A percentile compares a stretch with the other conserved stretches of the same genome.
Evolutionary conservation across 2,113 vertebrate genomes (phyloP).

Genomic region (Craseonycteris thonglongyai): DNA sequence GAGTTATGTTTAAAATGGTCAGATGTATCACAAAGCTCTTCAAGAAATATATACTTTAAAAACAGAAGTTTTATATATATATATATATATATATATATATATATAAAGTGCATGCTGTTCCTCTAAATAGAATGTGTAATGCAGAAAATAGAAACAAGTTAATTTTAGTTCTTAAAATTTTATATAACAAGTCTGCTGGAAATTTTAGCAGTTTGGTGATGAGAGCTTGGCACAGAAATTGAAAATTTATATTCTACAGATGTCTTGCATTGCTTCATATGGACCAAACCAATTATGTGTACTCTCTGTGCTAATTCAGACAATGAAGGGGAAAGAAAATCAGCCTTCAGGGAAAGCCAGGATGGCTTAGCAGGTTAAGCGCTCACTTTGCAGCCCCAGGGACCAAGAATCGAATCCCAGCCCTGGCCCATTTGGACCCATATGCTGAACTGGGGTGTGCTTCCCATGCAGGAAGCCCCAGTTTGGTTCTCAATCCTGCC

Average conservation of each 20-base stretch:
- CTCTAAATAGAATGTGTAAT: conserved; percentile 46
- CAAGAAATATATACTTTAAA: conserved; percentile 36
- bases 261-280: background rate
- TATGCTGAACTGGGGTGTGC: no score
- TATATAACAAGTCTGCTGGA: conserved; percentile 14
- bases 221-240: background rate
- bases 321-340: background rate
- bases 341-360: no score
- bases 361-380: no score
- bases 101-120: background rate
- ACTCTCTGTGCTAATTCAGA: background rate
- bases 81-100: background rate
- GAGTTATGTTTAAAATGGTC: conserved; percentile 28
- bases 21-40: background rate
- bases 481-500: no score
- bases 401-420: no score
- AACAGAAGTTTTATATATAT: background rate
- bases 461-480: no score
- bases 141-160: conserved; percentile 48
- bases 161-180: conserved; percentile 48
- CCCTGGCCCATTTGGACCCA: no score
- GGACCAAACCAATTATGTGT: background rate
- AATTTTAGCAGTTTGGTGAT: conserved; percentile 10
- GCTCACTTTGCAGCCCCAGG: no score
- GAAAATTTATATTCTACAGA: conserved; percentile 19